Evolutionary conservation across 2,888 invertebrate species (phyloP).

Genomic region (Athripsodes cinereus): DNA sequence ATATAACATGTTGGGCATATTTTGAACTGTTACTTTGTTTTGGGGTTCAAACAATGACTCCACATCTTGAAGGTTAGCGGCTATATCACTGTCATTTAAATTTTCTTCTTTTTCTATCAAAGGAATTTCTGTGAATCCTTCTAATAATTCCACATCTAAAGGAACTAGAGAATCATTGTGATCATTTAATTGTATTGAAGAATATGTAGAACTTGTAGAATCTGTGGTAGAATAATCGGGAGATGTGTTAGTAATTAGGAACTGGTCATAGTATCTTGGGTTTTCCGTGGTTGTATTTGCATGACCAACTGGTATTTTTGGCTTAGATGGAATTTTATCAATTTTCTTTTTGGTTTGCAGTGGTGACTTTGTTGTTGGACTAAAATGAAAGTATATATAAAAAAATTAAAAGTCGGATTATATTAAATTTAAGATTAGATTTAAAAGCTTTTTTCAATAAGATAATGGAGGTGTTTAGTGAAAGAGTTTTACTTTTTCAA

Average conservation of each 20-base stretch:
- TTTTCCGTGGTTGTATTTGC: constrained; percentile 36
- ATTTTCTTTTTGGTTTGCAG: constrained; percentile 21
- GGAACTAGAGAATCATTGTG: constrained; percentile 30
- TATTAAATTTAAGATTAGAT: too few species aligned
- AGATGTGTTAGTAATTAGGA: constrained; percentile 31
- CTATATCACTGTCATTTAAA: constrained; percentile 34
- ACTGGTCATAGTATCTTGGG: constrained; percentile 45
- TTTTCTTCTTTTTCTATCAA: constrained; percentile 32
- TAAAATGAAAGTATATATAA: constrained; percentile 9
- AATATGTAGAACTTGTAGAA: neutral
- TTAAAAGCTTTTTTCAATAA: too few species aligned
- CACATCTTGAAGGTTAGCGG: constrained; percentile 43
- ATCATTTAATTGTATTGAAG: constrained; percentile 8
- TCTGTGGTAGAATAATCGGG: neutral
- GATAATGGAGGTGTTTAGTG: too few species aligned
- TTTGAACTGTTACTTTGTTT: constrained; percentile 11
- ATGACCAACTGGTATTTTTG: constrained; percentile 27
- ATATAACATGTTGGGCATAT: too few species aligned
- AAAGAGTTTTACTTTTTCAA: too few species aligned
- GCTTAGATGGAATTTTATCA: constrained; percentile 5
- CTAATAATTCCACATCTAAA: constrained; percentile 35
- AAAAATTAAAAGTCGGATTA: constrained; percentile 1
- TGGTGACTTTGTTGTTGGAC: constrained; percentile 30
- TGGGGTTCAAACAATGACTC: constrained; percentile 42
- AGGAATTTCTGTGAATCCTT: constrained; percentile 38